These are phyloP conservation scores for Tholera decimalis DNA, from an alignment of 2,888 invertebrate genomes.

Conservation along the genomic window DNA sequence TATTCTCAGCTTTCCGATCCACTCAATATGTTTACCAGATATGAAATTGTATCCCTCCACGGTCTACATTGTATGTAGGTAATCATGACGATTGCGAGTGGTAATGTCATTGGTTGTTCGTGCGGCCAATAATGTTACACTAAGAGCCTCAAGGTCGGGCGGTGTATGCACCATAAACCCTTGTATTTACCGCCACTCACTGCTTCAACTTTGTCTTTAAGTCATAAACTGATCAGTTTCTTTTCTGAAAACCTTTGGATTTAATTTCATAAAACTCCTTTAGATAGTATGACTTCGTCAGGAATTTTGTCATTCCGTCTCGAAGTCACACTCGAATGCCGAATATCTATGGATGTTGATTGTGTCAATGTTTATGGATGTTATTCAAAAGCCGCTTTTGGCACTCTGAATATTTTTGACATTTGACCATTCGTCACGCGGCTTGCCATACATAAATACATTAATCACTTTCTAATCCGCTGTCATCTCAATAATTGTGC, in stretches of 20 bases:
- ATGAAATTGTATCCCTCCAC: constrained; percentile 63
- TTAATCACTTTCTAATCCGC: constrained; percentile 63
- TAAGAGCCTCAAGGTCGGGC: constrained; percentile 66
- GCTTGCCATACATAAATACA: constrained; percentile 36
- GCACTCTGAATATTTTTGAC: constrained; percentile 33
- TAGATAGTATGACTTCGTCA: constrained; percentile 19
- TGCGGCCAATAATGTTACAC: constrained; percentile 56
- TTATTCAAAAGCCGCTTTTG: constrained; percentile 17
- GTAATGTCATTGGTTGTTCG: constrained; percentile 56
- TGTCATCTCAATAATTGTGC: constrained; percentile 61
- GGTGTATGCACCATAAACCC: constrained; percentile 71
- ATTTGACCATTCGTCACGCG: constrained; percentile 32
- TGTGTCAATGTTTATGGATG: constrained; percentile 29
- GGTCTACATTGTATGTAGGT: constrained; percentile 58
- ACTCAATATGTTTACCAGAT: constrained; percentile 59
- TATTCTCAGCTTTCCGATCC: constrained; percentile 41
- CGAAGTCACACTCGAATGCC: constrained; percentile 28
- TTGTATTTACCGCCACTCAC: constrained; percentile 69
- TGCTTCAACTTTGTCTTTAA: constrained; percentile 68
- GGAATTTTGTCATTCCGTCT: constrained; percentile 4
- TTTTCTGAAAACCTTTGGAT: constrained; percentile 16
- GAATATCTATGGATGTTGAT: too few species aligned
- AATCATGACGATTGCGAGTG: constrained; percentile 41
- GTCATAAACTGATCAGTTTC: constrained; percentile 59
- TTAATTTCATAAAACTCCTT: neutral